Base-by-base conservation (phyloP, 2,797 vertebrate species). In the Peromyscus melanophrys region DNA sequence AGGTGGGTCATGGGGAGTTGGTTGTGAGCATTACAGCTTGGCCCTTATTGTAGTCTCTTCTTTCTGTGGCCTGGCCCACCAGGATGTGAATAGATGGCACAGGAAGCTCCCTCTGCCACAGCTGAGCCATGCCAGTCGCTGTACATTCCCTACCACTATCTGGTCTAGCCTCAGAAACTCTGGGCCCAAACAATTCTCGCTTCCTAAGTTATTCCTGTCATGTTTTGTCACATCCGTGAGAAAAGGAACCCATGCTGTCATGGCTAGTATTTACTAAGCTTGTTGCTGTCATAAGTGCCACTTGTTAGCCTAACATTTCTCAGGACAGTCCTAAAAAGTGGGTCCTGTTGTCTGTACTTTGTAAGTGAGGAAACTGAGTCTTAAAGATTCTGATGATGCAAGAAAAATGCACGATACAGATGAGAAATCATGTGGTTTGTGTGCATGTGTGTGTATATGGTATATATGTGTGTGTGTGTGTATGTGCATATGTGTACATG, bases 221-320 rank as follows among this genome's bases (percentile, higher is more conserved):
- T 61, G 27, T 46, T 89, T 61, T 17, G 12, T n/a, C 29, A 4
- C 25, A 46, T 8, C 37, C 14, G 19, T 57, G 52, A 75, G 69
- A 55, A 73, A 87, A 55, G 31, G 13, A 57, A 31, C 27, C 10
- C 1, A 6, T 19, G 16, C 19, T 25, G 29, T 4, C 25, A 7
- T 90, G 78, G 46, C 71, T 82, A 65, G 55, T 37, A 88, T 90
- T 95, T 87, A 83, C 46, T 89, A 65, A 96, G 27, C 6, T 37
- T 37, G 23, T 43, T 40, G 75, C 27, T 83, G 1, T 57, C 9
- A 2, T 77, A 88, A 69, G 7, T 80, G 59, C 8, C 46, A 21
- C 76, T 80, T 17, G 65, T 93, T 59, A 37, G 43, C 67, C 94
- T 17, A 75, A 63, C 77, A 52, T 63, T 77, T 96, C 75, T 93